Conservation (phyloP, 2,888 invertebrate species). For the Strigamia maritima region DNA sequence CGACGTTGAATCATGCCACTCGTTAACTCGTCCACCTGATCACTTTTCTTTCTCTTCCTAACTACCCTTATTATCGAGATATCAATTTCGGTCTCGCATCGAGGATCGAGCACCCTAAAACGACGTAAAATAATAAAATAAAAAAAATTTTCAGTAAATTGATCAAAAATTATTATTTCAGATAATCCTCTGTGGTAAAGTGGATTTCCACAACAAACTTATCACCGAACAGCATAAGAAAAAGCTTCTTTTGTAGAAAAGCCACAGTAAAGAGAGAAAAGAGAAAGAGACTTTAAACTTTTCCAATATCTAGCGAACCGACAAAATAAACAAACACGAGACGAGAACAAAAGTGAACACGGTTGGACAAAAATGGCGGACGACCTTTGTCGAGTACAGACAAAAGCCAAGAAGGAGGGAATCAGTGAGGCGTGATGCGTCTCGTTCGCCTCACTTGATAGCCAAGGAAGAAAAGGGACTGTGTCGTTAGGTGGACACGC, state of each 20-base stretch:
- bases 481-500: background rate
- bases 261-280: background rate
- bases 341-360: background rate
- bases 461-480: background rate
- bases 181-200: background rate
- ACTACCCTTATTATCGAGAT: background rate
- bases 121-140: background rate
- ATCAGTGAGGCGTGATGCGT: background rate
- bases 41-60: background rate
- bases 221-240: background rate
- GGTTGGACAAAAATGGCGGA: background rate
- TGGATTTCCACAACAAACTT: background rate
- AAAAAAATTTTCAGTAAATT: no score
- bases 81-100: background rate
- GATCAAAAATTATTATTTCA: background rate
- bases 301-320: background rate
- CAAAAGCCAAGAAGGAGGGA: background rate
- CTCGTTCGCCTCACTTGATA: background rate
- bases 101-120: background rate
- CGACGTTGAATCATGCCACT: background rate
- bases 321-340: background rate
- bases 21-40: background rate
- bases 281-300: background rate
- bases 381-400: background rate
- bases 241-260: background rate